Evolutionary conservation across 2,797 vertebrate genomes (phyloP).

Genomic region (Muscicapa striata): DNA sequence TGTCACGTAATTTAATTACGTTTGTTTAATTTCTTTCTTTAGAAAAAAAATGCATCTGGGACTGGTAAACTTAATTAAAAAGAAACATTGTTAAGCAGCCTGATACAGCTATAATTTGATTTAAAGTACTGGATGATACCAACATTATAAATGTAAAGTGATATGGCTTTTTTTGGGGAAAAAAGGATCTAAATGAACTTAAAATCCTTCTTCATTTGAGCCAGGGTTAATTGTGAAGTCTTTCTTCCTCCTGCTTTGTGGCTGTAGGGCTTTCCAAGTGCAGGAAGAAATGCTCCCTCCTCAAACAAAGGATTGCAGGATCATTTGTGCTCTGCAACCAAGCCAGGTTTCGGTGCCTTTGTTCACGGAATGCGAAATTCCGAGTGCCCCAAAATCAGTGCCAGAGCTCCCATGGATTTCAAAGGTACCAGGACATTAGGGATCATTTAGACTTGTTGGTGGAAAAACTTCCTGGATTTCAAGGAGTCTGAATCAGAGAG

Average conservation of each 20-base stretch:
- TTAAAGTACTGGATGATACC: slow-evolving; percentile 58
- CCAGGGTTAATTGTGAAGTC: not conserved
- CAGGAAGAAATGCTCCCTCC: not conserved
- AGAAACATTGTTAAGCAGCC: slow-evolving; percentile 64
- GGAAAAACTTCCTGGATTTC: not conserved
- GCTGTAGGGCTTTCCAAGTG: not conserved
- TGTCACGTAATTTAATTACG: slow-evolving; percentile 44
- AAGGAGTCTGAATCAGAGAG: not conserved
- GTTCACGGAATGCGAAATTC: not conserved
- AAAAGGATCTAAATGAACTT: not conserved
- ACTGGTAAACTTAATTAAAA: slow-evolving; percentile 71
- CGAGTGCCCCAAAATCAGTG: not conserved
- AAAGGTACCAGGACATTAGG: not conserved
- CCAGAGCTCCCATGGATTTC: not conserved
- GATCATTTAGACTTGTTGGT: not conserved
- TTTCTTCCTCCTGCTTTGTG: not conserved
- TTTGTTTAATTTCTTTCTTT: slow-evolving; percentile 52
- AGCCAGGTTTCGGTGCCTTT: not conserved
- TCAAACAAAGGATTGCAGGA: not conserved
- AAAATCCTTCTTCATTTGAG: not conserved
- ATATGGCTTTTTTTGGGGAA: not conserved
- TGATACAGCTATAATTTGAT: slow-evolving; percentile 64
- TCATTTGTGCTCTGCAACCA: rapidly evolving
- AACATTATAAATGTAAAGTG: slow-evolving; percentile 35
- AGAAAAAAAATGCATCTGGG: slow-evolving; percentile 30